Percentiles rank a stretch among this genome's conserved stretches.
These are phyloP conservation scores for Drosophila falleni DNA, from an alignment of 2,888 invertebrate species.

Conservation along the genomic window DNA sequence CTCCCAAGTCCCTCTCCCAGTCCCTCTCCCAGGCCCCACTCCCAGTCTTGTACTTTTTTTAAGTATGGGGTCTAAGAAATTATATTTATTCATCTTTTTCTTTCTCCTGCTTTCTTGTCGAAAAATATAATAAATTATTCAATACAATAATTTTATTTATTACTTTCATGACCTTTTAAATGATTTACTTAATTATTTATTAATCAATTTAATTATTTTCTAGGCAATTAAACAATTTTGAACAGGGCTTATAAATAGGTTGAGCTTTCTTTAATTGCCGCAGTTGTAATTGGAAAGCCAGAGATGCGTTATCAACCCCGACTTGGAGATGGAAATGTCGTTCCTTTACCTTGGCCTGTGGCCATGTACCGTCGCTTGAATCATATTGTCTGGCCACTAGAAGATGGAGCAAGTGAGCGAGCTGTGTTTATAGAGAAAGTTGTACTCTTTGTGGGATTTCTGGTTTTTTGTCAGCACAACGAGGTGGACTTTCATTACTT, in stretches of 20 bases:
- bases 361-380: slow-evolving; percentile 63
- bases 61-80: too few species aligned
- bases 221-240: slow-evolving; percentile 26
- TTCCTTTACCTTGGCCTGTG: slow-evolving; percentile 67
- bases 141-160: slow-evolving; percentile 21
- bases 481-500: slow-evolving; percentile 74
- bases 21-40: too few species aligned
- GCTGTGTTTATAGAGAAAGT: slow-evolving; percentile 51
- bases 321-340: slow-evolving; percentile 56
- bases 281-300: slow-evolving; percentile 16
- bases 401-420: slow-evolving; percentile 51
- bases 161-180: slow-evolving; percentile 13
- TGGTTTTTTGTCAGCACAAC: slow-evolving; percentile 60
- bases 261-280: not conserved
- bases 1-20: too few species aligned
- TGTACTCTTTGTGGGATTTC: slow-evolving; percentile 51
- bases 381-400: slow-evolving; percentile 74
- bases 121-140: slow-evolving; percentile 3
- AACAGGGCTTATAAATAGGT: slow-evolving; percentile 36
- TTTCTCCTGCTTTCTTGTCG: not conserved
- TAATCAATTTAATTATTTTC: not conserved
- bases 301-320: slow-evolving; percentile 72
- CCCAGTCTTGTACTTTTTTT: too few species aligned
- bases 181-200: slow-evolving; percentile 12
- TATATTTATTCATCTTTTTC: not conserved